Base-by-base conservation (phyloP, 2,113 vertebrate species). In the Seriola quinqueradiata region DNA sequence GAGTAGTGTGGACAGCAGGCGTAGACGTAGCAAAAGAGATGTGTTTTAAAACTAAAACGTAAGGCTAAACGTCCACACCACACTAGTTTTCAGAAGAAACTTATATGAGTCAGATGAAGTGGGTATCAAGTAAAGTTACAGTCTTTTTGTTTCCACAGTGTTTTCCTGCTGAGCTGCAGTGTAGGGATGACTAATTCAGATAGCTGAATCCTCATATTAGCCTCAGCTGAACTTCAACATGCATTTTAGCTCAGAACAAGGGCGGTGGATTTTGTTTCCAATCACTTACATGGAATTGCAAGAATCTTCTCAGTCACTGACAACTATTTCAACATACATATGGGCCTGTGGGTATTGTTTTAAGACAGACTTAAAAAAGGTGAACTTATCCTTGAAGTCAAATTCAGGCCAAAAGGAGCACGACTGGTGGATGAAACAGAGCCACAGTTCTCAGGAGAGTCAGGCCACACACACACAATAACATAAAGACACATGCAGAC, bases 341-440 rank as follows among this genome's bases (percentile, higher is more conserved):
- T 19, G n/a, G 44, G 17, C 16, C 48, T 28, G 13, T 25, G 34
- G 44, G 17, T 54, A 28, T 63, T 36, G 4, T 75, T 75, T 36
- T 54, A 50, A 21, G 16, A 54, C 64, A 16, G n/a, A 7, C 8
- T 19, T 70, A 14, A 23, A 57, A 55, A 50, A 23, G 36, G 14
- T 19, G 7, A 60, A 70, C 23, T 44, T 55, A 50, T 69, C 57
- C 59, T 80, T 69, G 59, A 65, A 70, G 70, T 75, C 55, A 46
- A 55, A 82, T 75, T 85, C 60, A 61, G 72, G 50, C 57, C 64
- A 80, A 79, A 81, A 70, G 40, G 73, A 70, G 75, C 63, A 54
- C 32, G 50, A 77, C 73, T 64, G 50, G 13, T 28, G 50, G n/a
- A 89, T 90, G 72, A 87, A 84, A 67, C 72, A 38, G 38, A 83